Evolutionary conservation across 1,140 invertebrate species (phyloP), one percentile per base, ranked within the genome.

Genomic region (Popillia japonica): DNA sequence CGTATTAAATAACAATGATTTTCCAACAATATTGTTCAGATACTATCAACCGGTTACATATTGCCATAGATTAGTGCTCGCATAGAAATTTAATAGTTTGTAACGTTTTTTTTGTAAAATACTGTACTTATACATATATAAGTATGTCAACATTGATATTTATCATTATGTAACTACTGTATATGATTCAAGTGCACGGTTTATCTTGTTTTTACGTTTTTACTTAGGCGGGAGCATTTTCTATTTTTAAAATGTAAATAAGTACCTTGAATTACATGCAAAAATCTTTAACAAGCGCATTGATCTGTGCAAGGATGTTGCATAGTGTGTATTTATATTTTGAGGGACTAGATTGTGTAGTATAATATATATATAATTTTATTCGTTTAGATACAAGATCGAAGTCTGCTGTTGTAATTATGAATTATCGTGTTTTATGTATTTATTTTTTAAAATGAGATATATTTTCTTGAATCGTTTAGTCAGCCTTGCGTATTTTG

Each of bases 151-250:
- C 61, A 22, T 68, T 68, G 61, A 68, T 34, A 22, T 68, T 68
- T 68, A 68, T 68, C 61, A 68, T 68, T 68, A 68, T 68, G 61
- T 68, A 68, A 68, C 27, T 68, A 68, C n/a, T n/a, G n/a, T 68
- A 68, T 64, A 68, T 14, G 61, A 68, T 68, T 68, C 61, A 68
- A 68, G 61, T 68, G 61, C 61, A 68, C 27, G 22, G 8, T 68
- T 68, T 34, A 68, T 68, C 61, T 68, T 68, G 61, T 23, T 68
- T 68, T 68, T 34, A 68, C 27, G 14, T 68, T 68, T 68, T 68
- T 27, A 68, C 27, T 68, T 68, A 68, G 6, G 9, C 22, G 20
- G 20, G 27, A 68, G 22, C 20, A 23, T 23, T 68, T 68, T 34
- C 27, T 68, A 68, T 27, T 34, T 68, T 68, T 68, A 23, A 17